A percentile compares a stretch with the other conserved stretches of the same genome.
Conservation (phyloP, 2,797 vertebrate species). For the Crenichthys baileyi region DNA sequence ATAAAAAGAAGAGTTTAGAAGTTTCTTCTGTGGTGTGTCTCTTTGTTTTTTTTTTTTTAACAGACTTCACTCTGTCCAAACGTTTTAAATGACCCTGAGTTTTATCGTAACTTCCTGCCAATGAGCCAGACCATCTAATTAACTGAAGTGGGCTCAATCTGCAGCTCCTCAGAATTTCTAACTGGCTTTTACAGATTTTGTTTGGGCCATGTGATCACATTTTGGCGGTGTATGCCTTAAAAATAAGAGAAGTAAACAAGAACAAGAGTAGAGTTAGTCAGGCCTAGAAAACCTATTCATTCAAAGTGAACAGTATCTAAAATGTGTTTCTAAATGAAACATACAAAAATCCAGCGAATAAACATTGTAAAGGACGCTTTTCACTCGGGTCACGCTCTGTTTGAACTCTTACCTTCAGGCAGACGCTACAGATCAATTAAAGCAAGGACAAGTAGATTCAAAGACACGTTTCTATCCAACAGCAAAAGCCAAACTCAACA, state of each 20-base stretch:
- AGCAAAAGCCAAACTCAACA: too few species aligned
- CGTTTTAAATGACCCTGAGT: neutral
- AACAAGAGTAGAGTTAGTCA: neutral
- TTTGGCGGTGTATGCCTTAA: neutral
- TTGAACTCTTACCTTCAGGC: too few species aligned
- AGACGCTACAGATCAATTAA: too few species aligned
- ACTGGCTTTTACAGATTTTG: neutral
- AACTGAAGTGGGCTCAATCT: neutral
- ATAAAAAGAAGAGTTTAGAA: neutral
- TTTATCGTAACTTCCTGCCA: neutral
- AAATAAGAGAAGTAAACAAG: neutral
- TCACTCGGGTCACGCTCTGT: too few species aligned
- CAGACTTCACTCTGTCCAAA: neutral
- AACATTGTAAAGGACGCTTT: too few species aligned
- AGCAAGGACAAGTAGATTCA: too few species aligned
- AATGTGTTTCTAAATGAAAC: neutral
- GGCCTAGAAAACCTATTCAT: neutral
- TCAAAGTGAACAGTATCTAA: neutral
- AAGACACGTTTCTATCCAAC: too few species aligned
- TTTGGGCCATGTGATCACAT: neutral
- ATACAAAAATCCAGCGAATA: neutral
- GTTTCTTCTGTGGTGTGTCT: neutral
- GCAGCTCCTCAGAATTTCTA: neutral
- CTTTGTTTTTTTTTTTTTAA: neutral
- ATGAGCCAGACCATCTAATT: neutral